A percentile compares a stretch with the other conserved stretches of the same genome.
Conservation (phyloP, 2,113 vertebrate genomes). For the Aleadryas rufinucha region DNA sequence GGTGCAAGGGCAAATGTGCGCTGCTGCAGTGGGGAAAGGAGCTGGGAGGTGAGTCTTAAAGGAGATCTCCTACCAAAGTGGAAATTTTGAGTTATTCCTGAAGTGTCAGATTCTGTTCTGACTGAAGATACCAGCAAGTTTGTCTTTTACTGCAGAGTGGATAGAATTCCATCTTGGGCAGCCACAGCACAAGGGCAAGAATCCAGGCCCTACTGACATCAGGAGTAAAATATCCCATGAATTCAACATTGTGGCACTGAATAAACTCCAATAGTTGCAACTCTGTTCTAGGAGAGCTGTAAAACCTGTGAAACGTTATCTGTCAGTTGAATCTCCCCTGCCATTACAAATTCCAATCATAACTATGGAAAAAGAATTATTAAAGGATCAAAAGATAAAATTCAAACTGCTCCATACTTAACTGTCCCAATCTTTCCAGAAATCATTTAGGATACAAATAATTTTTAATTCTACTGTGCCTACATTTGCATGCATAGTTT, state of each 20-base stretch:
- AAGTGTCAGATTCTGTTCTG: conserved; percentile 16
- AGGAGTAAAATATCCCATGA: conserved; percentile 42
- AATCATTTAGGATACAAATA: background rate
- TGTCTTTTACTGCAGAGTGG: background rate
- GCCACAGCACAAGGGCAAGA: conserved; percentile 13
- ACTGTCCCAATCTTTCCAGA: background rate
- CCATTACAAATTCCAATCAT: background rate
- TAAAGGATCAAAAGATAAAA: background rate
- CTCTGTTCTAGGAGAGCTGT: background rate
- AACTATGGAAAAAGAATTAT: background rate
- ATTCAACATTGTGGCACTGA: conserved; percentile 27
- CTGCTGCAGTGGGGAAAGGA: background rate
- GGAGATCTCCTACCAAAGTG: background rate
- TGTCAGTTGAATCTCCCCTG: background rate
- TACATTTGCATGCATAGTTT: background rate
- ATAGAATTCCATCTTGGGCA: conserved; percentile 7
- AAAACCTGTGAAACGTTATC: conserved; percentile 2
- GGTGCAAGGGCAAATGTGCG: background rate
- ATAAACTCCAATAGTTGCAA: background rate
- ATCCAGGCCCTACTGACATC: conserved; percentile 30
- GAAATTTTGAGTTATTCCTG: background rate
- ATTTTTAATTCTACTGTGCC: background rate
- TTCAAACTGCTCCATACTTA: background rate
- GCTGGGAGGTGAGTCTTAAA: background rate
- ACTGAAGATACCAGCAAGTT: background rate